Conservation (phyloP, 2,113 vertebrate genomes). For the Tetrax tetrax region DNA sequence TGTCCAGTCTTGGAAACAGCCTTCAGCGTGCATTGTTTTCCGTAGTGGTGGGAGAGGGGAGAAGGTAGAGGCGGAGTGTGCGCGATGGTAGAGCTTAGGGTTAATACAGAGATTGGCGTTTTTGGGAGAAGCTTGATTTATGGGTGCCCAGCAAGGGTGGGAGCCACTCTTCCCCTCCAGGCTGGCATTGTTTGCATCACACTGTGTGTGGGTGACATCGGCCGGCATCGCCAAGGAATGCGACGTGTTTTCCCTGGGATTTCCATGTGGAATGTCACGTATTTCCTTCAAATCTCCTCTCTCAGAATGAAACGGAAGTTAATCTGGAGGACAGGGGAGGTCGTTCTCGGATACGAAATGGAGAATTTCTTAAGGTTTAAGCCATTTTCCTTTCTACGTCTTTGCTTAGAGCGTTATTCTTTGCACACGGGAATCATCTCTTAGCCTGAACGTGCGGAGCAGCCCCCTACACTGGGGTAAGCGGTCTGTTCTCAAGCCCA, state of each 20-base stretch:
- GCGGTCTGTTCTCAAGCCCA: background rate
- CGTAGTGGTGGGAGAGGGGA: background rate
- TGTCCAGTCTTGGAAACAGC: background rate
- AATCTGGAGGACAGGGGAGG: background rate
- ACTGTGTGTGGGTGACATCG: background rate
- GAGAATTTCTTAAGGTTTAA: background rate
- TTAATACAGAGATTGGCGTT: fast-evolving
- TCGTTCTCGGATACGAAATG: background rate
- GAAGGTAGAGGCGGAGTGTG: background rate
- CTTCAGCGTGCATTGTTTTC: background rate
- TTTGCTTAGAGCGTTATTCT: background rate
- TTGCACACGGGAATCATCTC: background rate
- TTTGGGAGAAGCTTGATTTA: background rate
- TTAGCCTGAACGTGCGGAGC: background rate
- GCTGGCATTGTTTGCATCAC: background rate
- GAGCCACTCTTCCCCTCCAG: background rate
- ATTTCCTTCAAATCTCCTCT: constrained; percentile 50
- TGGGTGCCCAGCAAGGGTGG: background rate
- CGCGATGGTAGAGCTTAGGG: background rate
- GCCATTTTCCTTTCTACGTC: background rate
- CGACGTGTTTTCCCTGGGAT: background rate
- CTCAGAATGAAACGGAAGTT: background rate
- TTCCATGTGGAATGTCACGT: constrained; percentile 54
- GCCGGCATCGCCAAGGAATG: constrained; percentile 32
- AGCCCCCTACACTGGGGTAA: background rate